Conservation (phyloP, 2,797 vertebrate genomes). For the Sciurus carolinensis region DNA sequence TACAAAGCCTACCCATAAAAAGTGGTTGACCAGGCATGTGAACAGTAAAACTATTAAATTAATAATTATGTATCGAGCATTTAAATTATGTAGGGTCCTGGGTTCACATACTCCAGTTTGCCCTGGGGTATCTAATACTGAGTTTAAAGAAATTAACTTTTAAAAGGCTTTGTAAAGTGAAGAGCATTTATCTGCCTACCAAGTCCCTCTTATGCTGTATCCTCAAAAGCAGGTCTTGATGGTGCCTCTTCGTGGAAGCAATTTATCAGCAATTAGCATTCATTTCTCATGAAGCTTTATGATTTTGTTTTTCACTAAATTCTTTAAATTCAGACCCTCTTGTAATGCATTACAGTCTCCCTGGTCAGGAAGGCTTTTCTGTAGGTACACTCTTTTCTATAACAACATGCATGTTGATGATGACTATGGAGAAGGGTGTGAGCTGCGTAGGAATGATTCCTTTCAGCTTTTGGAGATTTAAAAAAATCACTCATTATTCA, state of each 20-base stretch:
- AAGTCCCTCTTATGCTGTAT: not conserved
- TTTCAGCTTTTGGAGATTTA: not conserved
- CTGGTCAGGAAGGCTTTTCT: not conserved
- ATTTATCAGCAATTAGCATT: constrained; percentile 4
- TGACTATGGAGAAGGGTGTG: not conserved
- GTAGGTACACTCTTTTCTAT: not conserved
- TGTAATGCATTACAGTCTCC: not conserved
- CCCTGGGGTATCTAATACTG: not conserved
- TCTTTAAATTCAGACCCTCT: constrained; percentile 12
- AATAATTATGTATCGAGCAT: not conserved
- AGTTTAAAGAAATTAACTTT: constrained; percentile 25
- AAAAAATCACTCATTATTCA: not conserved
- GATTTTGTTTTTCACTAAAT: constrained; percentile 58
- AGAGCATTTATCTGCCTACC: not conserved
- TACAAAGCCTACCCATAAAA: not conserved
- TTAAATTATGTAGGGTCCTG: not conserved
- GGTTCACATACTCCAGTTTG: not conserved
- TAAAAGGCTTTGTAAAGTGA: not conserved
- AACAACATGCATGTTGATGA: not conserved
- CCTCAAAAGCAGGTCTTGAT: not conserved
- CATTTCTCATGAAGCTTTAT: constrained; percentile 11
- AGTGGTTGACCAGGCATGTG: constrained; percentile 38
- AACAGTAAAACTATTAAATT: constrained; percentile 46
- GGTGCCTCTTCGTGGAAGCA: not conserved
- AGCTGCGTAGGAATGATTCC: not conserved